These are phyloP conservation scores for Phortica okadai DNA, from an alignment of 2,888 invertebrate genomes.

Conservation along the genomic window DNA sequence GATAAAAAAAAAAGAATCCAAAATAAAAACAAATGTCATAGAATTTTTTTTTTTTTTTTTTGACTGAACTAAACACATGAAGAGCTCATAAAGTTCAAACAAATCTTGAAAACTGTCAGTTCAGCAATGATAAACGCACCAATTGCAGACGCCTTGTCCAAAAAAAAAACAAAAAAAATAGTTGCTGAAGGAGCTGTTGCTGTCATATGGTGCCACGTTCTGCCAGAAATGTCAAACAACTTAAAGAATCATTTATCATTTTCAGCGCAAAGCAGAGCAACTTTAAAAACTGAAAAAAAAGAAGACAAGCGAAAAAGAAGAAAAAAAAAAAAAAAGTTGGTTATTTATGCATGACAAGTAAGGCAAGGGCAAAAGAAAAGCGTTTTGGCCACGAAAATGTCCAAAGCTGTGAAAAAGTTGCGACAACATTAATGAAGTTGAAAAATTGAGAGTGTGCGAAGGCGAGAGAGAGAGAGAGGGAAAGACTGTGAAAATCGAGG, in stretches of 20 bases:
- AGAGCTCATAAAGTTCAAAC: not conserved
- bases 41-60: too few relatives aligned
- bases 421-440: slow-evolving; percentile 35
- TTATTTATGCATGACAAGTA: slow-evolving; percentile 17
- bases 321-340: not conserved
- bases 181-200: not conserved
- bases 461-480: slow-evolving; percentile 22
- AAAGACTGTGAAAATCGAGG: slow-evolving; percentile 39
- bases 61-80: too few relatives aligned
- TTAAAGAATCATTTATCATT: slow-evolving; percentile 74
- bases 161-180: not conserved
- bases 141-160: not conserved
- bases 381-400: slow-evolving; percentile 18
- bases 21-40: too few relatives aligned
- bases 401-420: slow-evolving; percentile 32
- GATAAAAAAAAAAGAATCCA: too few relatives aligned
- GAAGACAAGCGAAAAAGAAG: not conserved
- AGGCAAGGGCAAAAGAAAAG: not conserved
- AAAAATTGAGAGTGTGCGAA: not conserved
- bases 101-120: slow-evolving; percentile 6
- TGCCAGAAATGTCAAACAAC: slow-evolving; percentile 65
- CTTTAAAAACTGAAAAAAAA: not conserved
- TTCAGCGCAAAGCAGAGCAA: slow-evolving; percentile 35
- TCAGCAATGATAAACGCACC: slow-evolving; percentile 8
- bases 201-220: not conserved